Conservation (phyloP, 1,140 invertebrate species). For the Neodiprion lecontei region DNA sequence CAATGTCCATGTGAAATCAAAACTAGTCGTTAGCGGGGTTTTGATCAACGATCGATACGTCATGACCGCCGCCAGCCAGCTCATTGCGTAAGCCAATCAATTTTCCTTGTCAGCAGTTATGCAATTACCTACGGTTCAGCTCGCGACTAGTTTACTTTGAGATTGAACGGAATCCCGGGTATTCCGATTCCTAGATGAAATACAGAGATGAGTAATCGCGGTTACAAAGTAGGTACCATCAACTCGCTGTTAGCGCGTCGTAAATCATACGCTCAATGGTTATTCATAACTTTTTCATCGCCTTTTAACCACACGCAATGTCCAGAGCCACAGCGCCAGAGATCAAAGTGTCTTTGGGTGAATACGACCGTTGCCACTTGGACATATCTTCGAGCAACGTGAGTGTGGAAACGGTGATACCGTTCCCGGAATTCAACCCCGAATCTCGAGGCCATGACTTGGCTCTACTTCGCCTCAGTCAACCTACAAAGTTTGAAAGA, state of each 20-base stretch:
- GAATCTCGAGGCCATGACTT: constrained; percentile 66
- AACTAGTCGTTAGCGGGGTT: constrained; percentile 51
- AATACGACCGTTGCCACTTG: constrained; percentile 60
- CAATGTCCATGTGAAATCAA: constrained; percentile 49
- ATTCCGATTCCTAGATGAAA: too few species aligned
- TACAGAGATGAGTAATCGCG: too few species aligned
- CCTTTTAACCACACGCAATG: background rate
- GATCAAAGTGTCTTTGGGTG: constrained; percentile 63
- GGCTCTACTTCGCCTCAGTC: constrained; percentile 64
- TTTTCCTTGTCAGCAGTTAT: constrained; percentile 8
- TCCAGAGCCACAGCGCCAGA: constrained; percentile 55
- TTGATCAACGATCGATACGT: constrained; percentile 67
- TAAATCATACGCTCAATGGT: background rate
- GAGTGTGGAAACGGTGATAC: constrained; percentile 57
- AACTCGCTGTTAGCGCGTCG: too few species aligned
- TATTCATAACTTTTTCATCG: background rate
- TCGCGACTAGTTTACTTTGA: background rate
- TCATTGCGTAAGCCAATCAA: constrained; percentile 56
- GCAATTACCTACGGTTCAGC: background rate
- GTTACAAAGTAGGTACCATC: too few species aligned
- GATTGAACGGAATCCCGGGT: constrained; percentile 15
- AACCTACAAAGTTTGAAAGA: constrained; percentile 61
- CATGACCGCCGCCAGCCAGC: constrained; percentile 60
- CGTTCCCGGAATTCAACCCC: constrained; percentile 63
- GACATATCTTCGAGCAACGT: constrained; percentile 59